These are phyloP conservation scores for Cheilosia scutellata DNA, from an alignment of 2,888 invertebrate species.

Conservation along the genomic window DNA sequence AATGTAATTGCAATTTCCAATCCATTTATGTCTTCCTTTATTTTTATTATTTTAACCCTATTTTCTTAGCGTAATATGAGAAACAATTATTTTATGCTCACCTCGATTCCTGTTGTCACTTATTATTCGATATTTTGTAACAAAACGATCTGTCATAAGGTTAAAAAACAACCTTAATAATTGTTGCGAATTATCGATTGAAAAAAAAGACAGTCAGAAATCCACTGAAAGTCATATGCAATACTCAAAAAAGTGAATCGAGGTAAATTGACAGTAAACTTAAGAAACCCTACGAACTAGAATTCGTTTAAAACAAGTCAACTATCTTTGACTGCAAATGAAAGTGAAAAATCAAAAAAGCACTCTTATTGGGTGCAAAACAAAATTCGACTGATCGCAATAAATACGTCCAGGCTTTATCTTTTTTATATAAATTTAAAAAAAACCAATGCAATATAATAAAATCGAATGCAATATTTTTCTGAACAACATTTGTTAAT, in stretches of 20 bases:
- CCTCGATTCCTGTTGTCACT: too few relatives aligned
- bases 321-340: slow-evolving; percentile 9
- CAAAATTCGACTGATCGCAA: slow-evolving; percentile 48
- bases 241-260: neutral
- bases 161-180: too few relatives aligned
- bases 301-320: neutral
- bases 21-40: too few relatives aligned
- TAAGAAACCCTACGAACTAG: neutral
- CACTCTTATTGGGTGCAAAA: slow-evolving; percentile 1
- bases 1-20: too few relatives aligned
- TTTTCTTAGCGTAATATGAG: too few relatives aligned
- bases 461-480: slow-evolving; percentile 41
- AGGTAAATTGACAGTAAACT: neutral
- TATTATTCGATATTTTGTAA: too few relatives aligned
- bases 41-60: too few relatives aligned
- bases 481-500: slow-evolving; percentile 26
- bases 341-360: neutral
- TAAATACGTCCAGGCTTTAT: slow-evolving; percentile 43
- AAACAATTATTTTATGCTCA: too few relatives aligned
- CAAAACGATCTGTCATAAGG: too few relatives aligned
- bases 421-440: slow-evolving; percentile 25
- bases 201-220: too few relatives aligned
- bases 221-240: too few relatives aligned
- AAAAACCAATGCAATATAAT: neutral
- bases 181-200: too few relatives aligned